Base-by-base conservation (phyloP, 2,113 vertebrate genomes). In the Romanogobio albipinnatus region DNA sequence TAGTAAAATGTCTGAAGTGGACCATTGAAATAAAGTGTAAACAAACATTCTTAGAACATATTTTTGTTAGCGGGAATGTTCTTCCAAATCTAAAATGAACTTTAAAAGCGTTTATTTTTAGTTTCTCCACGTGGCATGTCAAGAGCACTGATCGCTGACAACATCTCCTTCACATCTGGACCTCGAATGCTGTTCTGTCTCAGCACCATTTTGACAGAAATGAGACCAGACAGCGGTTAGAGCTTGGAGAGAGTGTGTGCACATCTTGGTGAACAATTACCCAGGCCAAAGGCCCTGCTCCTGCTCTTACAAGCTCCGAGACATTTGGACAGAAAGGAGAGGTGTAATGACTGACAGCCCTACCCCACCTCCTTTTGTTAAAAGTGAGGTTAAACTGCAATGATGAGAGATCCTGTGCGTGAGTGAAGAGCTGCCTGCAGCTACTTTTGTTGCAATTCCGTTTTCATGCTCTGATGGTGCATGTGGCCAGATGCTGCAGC, bases 281-380 rank as follows among this genome's bases (percentile, higher is more conserved):
- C 66, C n/a, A 75, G 73, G 58, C 85, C 47, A 59, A 82, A 82
- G 36, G 43, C 6, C 45, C 61, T 59, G 19, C 64, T 81, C 14
- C 33, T 22, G 66, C 59, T 88, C 90, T 90, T 88, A 89, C 86
- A 71, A 36, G 82, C 87, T 87, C 90, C 86, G 88, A 90, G 90
- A 87, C 86, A 83, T 83, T 73, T 68, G 61, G 36, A 68, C 79
- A 49, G 49, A 75, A 43, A 22, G 53, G 70, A 73, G 1, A 58
- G 9, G 64, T 22, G n/a, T 76, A 53, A 51, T 47, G 33, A 66
- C 73, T 76, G 74, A 76, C 74, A 76, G 26, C 26, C 74, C 71
- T 24, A 49, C 11, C 43, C 39, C n/a, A 75, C 71, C 49, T 53
- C 74, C 49, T 19, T 58, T 78, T 78, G 53, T 78, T 78, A 77